Conservation (phyloP, 2,113 vertebrate species). For the Mesoclemmys tuberculata region DNA sequence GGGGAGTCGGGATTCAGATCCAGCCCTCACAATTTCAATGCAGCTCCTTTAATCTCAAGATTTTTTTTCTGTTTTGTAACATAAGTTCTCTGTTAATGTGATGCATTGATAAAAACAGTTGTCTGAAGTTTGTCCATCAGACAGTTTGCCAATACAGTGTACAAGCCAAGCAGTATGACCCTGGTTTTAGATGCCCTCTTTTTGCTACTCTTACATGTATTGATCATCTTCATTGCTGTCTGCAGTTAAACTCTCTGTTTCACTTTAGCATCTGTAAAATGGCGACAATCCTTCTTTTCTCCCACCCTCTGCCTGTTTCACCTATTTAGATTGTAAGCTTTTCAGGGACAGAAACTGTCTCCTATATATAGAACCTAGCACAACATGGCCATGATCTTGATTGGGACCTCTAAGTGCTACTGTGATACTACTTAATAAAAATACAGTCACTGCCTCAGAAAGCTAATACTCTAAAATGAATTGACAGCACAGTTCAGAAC, state of each 20-base stretch:
- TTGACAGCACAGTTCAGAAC: background rate
- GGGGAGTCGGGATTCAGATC: background rate
- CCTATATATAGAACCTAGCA: accelerated
- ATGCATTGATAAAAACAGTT: background rate
- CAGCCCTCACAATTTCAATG: background rate
- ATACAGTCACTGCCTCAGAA: background rate
- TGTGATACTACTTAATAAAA: background rate
- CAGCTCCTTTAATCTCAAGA: background rate
- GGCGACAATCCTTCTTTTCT: background rate
- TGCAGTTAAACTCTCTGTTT: background rate
- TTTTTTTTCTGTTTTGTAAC: background rate
- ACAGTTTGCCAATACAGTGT: accelerated
- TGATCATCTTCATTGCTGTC: background rate
- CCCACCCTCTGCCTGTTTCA: background rate
- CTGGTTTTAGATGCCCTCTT: background rate
- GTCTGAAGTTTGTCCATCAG: background rate
- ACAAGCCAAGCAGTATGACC: background rate
- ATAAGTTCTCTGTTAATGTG: background rate
- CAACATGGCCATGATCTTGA: background rate
- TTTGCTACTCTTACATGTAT: background rate
- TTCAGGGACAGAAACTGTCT: background rate
- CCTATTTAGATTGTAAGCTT: background rate
- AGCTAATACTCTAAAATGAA: conserved; percentile 15
- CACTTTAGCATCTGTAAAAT: background rate
- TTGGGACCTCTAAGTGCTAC: background rate